Evolutionary conservation across 2,888 invertebrate species (phyloP).

Genomic region (Eupsilia transversa): DNA sequence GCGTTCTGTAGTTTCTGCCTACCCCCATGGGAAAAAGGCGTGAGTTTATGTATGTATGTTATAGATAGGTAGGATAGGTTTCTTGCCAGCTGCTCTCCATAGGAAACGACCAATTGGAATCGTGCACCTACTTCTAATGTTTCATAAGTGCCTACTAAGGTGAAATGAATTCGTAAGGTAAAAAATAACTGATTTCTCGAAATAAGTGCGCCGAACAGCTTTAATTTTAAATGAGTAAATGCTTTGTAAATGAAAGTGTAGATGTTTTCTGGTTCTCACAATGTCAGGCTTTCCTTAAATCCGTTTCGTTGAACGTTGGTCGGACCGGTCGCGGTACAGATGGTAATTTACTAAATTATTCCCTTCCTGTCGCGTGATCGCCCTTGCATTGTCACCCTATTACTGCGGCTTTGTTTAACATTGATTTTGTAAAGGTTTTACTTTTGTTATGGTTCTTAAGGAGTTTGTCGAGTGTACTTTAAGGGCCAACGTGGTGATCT

Average conservation of each 20-base stretch:
- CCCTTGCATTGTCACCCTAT: slow-evolving; percentile 69
- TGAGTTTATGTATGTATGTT: no score
- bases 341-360: slow-evolving; percentile 74
- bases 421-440: slow-evolving; percentile 53
- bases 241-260: neutral
- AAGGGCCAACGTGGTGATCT: neutral
- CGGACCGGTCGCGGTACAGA: slow-evolving; percentile 39
- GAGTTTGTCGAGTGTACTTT: neutral
- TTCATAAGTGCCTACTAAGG: no score
- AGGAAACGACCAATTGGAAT: no score
- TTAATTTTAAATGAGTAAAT: neutral
- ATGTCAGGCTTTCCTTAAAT: slow-evolving; percentile 27
- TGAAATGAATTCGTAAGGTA: no score
- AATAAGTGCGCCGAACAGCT: no score
- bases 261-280: slow-evolving; percentile 1
- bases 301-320: slow-evolving; percentile 16
- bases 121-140: no score
- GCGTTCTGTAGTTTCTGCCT: no score
- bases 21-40: no score
- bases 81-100: no score
- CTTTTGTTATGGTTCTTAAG: neutral
- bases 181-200: no score
- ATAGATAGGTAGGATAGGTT: no score
- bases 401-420: slow-evolving; percentile 56
- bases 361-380: slow-evolving; percentile 66